phyloP scores from a whole-genome alignment of 2,797 vertebrate species.

The Coluber constrictor region DNA sequence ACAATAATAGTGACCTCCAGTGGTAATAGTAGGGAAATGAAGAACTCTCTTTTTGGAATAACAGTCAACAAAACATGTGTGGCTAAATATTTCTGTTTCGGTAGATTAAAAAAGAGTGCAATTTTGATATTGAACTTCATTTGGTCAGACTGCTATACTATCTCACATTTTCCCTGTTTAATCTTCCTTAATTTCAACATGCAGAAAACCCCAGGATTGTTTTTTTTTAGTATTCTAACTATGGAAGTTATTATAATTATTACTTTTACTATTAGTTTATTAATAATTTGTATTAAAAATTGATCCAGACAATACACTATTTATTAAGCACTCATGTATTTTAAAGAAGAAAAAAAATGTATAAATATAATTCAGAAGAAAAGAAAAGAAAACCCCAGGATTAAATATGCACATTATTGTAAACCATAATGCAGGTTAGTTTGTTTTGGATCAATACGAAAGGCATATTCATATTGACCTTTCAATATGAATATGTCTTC shows the following conservation, averaged over 20 bases:
- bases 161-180: not conserved
- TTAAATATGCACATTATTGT: not conserved
- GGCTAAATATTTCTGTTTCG: not conserved
- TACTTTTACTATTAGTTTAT: no score
- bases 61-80: not conserved
- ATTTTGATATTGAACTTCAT: not conserved
- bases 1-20: slow-evolving; percentile 65
- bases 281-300: no score
- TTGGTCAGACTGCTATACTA: not conserved
- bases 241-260: no score
- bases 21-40: slow-evolving; percentile 8
- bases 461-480: not conserved
- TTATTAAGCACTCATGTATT: no score
- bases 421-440: not conserved
- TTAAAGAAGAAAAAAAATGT: no score
- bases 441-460: not conserved
- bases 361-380: no score
- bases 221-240: no score
- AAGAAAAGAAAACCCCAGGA: not conserved
- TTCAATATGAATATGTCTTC: no score
- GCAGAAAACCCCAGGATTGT: not conserved
- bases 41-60: not conserved
- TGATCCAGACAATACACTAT: no score
- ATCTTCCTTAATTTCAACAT: not conserved
- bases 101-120: not conserved